A percentile compares a stretch with the other conserved stretches of the same genome.
These are phyloP conservation scores for Phortica variegata DNA, from an alignment of 1,140 invertebrate species.

Conservation along the genomic window DNA sequence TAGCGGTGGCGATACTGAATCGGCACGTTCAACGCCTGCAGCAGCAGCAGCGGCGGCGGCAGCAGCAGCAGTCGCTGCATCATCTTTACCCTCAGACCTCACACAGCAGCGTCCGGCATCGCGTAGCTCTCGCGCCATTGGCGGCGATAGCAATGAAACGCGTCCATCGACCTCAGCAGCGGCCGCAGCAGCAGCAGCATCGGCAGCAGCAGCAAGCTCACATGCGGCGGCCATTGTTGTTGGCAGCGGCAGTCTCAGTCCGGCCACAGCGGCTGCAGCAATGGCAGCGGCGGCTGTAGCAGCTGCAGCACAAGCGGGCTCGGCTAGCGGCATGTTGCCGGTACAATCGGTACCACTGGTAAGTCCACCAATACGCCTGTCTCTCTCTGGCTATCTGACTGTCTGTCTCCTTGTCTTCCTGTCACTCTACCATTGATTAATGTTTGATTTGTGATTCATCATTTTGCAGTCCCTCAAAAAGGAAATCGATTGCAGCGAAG, in stretches of 20 bases:
- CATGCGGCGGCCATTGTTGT: too few relatives aligned
- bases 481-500: conserved; percentile 77
- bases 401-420: background rate
- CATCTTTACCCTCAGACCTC: conserved; percentile 33
- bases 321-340: conserved; percentile 77
- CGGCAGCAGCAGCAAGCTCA: conserved; percentile 11
- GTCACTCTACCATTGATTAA: background rate
- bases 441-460: background rate
- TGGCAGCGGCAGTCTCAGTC: conserved; percentile 34
- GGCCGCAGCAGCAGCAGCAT: conserved; percentile 10
- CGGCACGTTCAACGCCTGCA: conserved; percentile 34
- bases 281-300: background rate
- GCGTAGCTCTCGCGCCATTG: conserved; percentile 33
- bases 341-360: conserved; percentile 85
- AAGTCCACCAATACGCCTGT: conserved; percentile 58
- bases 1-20: conserved; percentile 19
- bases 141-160: conserved; percentile 1
- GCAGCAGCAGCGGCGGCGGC: conserved; percentile 30
- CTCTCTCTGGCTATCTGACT: background rate
- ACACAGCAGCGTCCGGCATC: conserved; percentile 42
- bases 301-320: conserved; percentile 62
- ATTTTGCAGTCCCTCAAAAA: conserved; percentile 78
- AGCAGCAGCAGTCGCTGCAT: conserved; percentile 23
- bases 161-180: conserved; percentile 13
- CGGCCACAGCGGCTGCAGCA: conserved; percentile 14